Evolutionary conservation across 2,888 invertebrate species (phyloP).

Genomic region (Ochropleura plecta): DNA sequence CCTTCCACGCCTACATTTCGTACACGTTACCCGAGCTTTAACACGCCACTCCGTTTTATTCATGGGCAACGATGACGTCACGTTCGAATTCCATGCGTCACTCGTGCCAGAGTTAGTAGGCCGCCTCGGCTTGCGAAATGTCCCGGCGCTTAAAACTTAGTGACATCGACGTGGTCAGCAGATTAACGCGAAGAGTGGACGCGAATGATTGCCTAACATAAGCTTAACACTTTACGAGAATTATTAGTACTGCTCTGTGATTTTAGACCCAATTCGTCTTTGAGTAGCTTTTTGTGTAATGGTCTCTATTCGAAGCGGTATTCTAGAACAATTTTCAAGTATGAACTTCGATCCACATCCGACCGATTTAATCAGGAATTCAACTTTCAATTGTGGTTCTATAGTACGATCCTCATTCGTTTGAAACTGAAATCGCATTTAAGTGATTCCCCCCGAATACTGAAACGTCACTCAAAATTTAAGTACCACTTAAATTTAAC

Average conservation of each 20-base stretch:
- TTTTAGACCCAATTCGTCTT: slow-evolving; percentile 12
- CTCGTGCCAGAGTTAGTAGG: slow-evolving; percentile 64
- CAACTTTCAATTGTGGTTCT: slow-evolving; percentile 1
- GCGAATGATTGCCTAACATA: slow-evolving; percentile 36
- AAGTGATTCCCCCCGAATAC: no score
- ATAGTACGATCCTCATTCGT: background rate
- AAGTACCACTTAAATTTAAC: no score
- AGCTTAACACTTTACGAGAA: slow-evolving; percentile 34
- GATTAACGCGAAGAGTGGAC: slow-evolving; percentile 50
- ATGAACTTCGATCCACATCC: background rate
- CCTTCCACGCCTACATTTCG: slow-evolving; percentile 63
- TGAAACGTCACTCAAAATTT: no score
- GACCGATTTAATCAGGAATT: background rate
- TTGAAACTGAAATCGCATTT: background rate
- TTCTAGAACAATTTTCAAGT: background rate
- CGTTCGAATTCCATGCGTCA: slow-evolving; percentile 65
- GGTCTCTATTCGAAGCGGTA: background rate
- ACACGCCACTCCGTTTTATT: slow-evolving; percentile 66
- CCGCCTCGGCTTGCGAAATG: slow-evolving; percentile 61
- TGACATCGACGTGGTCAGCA: slow-evolving; percentile 58
- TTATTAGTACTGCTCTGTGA: slow-evolving; percentile 20
- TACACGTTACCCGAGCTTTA: slow-evolving; percentile 63
- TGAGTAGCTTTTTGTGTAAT: background rate
- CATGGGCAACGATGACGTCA: slow-evolving; percentile 64
- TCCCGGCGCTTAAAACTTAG: slow-evolving; percentile 61